A percentile compares a stretch with the other conserved stretches of the same genome.
Evolutionary conservation across 2,113 vertebrate species (phyloP).

Genomic region (Chaetops frenatus): DNA sequence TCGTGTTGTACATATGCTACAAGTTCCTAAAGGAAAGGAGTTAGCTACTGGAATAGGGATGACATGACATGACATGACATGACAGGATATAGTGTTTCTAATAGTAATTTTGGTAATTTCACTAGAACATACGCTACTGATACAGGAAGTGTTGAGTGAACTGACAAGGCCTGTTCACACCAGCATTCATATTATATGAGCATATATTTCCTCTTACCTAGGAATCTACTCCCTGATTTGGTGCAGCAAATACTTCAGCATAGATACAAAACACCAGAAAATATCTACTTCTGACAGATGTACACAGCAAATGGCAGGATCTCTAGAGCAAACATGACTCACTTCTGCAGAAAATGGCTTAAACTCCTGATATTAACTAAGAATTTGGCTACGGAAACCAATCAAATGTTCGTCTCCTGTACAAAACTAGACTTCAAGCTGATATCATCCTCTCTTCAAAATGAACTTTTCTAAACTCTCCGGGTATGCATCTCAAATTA

Average conservation of each 20-base stretch:
- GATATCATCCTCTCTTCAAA: neutral
- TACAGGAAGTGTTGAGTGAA: neutral
- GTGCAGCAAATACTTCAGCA: neutral
- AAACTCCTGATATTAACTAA: neutral
- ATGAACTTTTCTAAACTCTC: neutral
- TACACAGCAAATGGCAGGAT: neutral
- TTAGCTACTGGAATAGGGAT: neutral
- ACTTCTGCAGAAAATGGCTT: neutral
- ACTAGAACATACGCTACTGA: neutral
- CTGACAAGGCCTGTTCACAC: neutral
- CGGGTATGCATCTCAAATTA: neutral
- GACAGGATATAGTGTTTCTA: neutral
- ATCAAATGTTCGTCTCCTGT: neutral
- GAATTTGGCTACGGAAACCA: neutral
- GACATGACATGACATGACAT: neutral
- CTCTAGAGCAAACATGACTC: neutral
- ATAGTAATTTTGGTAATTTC: neutral
- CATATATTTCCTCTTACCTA: neutral
- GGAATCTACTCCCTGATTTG: neutral
- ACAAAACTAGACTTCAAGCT: neutral
- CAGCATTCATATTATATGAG: neutral
- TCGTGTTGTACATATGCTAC: rapidly evolving
- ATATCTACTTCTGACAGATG: neutral
- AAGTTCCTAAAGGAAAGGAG: neutral
- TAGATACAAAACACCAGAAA: neutral